Base-by-base conservation (phyloP, 2,888 invertebrate genomes). In the Microctonus brassicae region DNA sequence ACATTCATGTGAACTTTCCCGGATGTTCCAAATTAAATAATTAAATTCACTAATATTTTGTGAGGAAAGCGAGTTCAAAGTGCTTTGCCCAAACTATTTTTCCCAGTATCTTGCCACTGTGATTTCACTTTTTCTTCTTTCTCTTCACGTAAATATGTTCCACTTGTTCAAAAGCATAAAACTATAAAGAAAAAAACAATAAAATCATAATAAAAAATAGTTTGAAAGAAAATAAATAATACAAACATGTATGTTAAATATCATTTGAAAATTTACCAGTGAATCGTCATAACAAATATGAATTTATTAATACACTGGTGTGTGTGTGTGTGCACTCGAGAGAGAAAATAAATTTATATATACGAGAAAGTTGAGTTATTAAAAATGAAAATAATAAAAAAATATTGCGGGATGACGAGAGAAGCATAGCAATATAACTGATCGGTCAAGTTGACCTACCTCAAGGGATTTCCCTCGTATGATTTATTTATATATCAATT, bases 61-160 rank as follows among this genome's bases (percentile, higher is more conserved):
- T 39, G 61, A 42, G 36, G 36, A 65, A 70, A 73, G 58, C 29
- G 61, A 64, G 62, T 66, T 71, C 67, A 71, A 67, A 53, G 67
- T 60, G 70, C 34, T 70, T 64, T 57, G 65, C 62, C 17, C 58
- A 65, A 63, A 73, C 36, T 68, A 61, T 61, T 13, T 39, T 58
- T 64, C 64, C 24, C 61, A 47, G 52, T 39, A 74, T 33, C 60
- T 71, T 11, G 58, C 69, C 64, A 67, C 22, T 66, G 53, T 71
- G 58, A 72, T 75, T 75, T 73, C 73, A 76, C 76, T 76, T 75
- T 76, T 73, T 67, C 69, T 72, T 63, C 34, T 62, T 69, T 73
- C 39, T 67, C 67, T 36, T 70, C 29, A 29, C 34, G 55, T 63
- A 65, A 65, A 65, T 24, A 34, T 65, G 65, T 36, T 52, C 55